Conservation (phyloP, 2,113 vertebrate species). For the Zootoca vivipara region DNA sequence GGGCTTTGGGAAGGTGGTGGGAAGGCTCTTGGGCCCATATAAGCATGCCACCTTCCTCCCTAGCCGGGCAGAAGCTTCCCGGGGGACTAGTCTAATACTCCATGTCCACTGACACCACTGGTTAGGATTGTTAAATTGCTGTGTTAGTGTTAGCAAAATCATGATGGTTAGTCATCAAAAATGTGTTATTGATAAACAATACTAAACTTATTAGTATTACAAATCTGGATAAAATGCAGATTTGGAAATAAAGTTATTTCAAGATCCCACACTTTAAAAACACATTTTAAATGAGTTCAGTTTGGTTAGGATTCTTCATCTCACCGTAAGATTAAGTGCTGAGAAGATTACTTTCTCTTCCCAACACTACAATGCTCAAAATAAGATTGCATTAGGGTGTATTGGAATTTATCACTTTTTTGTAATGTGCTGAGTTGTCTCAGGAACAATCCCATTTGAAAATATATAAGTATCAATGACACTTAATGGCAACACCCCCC, state of each 20-base stretch:
- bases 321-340: neutral
- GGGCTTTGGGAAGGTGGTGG: no score
- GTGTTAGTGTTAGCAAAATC: neutral
- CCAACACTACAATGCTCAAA: neutral
- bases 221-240: neutral
- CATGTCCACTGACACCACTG: no score
- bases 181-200: neutral
- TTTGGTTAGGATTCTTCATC: neutral
- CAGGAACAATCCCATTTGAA: neutral
- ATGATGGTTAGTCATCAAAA: neutral
- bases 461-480: neutral
- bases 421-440: neutral
- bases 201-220: neutral
- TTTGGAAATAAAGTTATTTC: neutral
- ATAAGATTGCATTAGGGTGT: neutral
- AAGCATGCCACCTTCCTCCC: no score
- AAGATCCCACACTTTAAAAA: neutral
- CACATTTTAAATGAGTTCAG: neutral
- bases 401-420: neutral
- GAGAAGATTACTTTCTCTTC: neutral
- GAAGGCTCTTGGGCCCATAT: no score
- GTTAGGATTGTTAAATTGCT: neutral
- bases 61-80: no score
- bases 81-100: no score
- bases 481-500: neutral